Base-by-base conservation (phyloP, 2,888 invertebrate species). In the Drosophila subquinaria region DNA sequence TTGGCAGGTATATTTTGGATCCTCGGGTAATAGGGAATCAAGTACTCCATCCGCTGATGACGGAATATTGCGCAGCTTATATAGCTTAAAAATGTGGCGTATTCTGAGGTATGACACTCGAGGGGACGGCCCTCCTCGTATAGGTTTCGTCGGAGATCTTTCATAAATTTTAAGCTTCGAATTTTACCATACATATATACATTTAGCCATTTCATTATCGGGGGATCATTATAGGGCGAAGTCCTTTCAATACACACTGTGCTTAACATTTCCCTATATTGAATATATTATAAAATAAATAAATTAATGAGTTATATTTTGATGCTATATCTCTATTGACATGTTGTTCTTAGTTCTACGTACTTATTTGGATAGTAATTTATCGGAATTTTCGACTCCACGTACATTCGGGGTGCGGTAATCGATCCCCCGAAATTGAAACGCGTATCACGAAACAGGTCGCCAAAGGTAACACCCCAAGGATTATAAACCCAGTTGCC, bases 401-500 rank as follows among this genome's bases (percentile, higher is more conserved):
- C 4, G 2, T 1, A 0, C 9, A 65, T 45, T 9, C 55, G 38
- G 1, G 45, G 42, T 2, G 57, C 20, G 0, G 50, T 61, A 0
- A 17, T 4, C 0, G 9, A 1, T 0, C 10, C n/a, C 4, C 42
- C 20, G 1, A 40, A 1, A 51, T 63, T 57, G 6, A 47, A 65
- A 2, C 76, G 78, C 13, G 62, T 78, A 27, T 76, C 73, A 4
- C 48, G 15, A 60, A 62, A 79, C 0, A 61, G 6, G 20, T 61
- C 59, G 10, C 76, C 80, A 43, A 20, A 76, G 11, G 73, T 59
- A 5, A 63, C 20, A n/a, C n/a, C 76, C 69, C 65, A 79, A 0
- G 66, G 73, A 69, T 76, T 79, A 43, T 35, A 40, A 0, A 78
- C 60, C 69, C 69, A 73, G 8, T 79, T 69, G 8, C 63, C 69